Evolutionary conservation across 2,113 vertebrate species (phyloP).

Genomic region (Cichladusa arquata): DNA sequence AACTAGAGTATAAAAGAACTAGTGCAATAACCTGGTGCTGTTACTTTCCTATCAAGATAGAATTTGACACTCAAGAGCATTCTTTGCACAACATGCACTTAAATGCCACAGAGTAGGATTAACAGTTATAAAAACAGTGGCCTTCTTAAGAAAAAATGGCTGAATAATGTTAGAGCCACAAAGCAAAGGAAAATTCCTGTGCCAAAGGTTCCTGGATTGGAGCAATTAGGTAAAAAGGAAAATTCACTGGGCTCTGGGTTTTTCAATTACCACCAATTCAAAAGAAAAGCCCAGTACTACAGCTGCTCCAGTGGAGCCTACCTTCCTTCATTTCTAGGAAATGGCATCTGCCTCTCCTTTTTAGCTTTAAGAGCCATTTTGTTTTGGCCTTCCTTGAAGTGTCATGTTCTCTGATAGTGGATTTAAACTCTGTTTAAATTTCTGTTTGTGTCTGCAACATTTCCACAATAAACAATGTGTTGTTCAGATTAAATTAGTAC

Average conservation of each 20-base stretch:
- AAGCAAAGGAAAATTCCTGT: constrained; percentile 1
- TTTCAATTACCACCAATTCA: background rate
- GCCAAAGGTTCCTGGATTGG: constrained; percentile 44
- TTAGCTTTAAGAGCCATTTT: constrained; percentile 27
- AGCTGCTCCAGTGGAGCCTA: constrained; percentile 53
- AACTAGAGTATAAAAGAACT: background rate
- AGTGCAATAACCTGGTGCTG: background rate
- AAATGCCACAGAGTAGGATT: background rate
- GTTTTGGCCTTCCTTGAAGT: constrained; percentile 33
- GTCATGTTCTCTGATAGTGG: constrained; percentile 6
- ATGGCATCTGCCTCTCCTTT: constrained; percentile 41
- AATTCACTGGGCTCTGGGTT: constrained; percentile 9
- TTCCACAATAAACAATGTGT: constrained; percentile 24
- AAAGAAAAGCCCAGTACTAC: constrained; percentile 8
- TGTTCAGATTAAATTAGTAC: background rate
- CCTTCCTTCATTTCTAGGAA: constrained; percentile 64
- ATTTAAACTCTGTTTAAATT: constrained; percentile 13
- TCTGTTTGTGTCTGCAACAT: background rate
- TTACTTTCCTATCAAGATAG: background rate
- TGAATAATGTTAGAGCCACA: background rate
- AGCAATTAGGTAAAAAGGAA: background rate
- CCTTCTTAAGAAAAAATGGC: background rate
- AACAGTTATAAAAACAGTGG: background rate
- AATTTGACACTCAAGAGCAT: background rate
- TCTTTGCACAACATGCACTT: background rate